Conservation (phyloP, 2,797 vertebrate species). For the Paedocypris micromegethes region DNA sequence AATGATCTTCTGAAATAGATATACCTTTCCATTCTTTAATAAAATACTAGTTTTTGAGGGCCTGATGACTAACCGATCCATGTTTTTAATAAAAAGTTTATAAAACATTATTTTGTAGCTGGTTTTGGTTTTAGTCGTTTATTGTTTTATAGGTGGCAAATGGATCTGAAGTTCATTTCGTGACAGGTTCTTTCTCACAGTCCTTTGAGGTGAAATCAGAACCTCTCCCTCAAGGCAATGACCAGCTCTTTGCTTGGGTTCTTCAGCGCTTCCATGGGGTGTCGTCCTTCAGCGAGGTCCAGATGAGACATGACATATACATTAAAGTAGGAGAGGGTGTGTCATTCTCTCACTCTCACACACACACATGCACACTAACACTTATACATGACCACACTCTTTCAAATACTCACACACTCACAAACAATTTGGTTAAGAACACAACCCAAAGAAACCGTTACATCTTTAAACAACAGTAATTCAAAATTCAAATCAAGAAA, state of each 20-base stretch:
- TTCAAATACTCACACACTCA: conserved; percentile 39
- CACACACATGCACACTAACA: no score
- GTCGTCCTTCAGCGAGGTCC: conserved; percentile 95
- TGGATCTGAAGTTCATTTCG: conserved; percentile 78
- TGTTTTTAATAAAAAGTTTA: no score
- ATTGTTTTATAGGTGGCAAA: conserved; percentile 72
- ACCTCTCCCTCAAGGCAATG: conserved; percentile 80
- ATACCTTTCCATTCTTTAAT: no score
- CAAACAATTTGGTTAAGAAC: conserved; percentile 29
- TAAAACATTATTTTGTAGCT: no score
- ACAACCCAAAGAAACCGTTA: neutral
- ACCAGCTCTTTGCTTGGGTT: conserved; percentile 86
- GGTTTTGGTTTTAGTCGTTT: no score
- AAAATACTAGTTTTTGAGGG: no score
- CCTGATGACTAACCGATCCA: no score
- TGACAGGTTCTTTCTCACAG: conserved; percentile 78
- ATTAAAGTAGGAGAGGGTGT: conserved; percentile 99
- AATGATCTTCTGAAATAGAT: neutral
- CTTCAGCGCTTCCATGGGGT: conserved; percentile 82
- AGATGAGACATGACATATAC: conserved; percentile 85
- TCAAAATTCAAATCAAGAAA: no score
- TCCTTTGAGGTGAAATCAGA: conserved; percentile 68
- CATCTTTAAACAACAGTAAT: no score
- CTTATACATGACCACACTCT: no score
- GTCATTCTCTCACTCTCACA: conserved; percentile 18